phyloP scores from a whole-genome alignment of 2,888 invertebrate genomes.

The Cynaeus angustus region DNA sequence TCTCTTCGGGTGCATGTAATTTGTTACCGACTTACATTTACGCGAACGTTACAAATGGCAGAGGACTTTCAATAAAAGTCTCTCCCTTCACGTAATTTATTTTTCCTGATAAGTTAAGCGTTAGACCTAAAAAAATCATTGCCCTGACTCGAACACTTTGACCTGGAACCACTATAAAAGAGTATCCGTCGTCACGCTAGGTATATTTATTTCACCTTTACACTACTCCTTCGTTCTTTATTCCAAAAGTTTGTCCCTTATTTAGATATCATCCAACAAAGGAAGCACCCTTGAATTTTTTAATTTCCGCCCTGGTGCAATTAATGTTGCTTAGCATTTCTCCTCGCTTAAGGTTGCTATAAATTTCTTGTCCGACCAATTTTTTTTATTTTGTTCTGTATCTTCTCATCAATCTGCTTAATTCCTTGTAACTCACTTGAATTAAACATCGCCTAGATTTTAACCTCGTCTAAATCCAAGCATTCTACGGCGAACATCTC shows the following conservation, averaged over 20 bases:
- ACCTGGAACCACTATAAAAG: conserved; percentile 32
- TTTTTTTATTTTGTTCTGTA: no score
- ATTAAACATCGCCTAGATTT: conserved; percentile 30
- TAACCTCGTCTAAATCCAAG: conserved; percentile 30
- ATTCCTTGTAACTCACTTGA: conserved; percentile 39
- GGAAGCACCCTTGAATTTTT: no score
- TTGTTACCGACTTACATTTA: conserved; percentile 6
- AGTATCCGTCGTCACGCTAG: conserved; percentile 39
- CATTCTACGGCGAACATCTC: conserved; percentile 32
- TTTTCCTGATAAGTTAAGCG: conserved; percentile 23
- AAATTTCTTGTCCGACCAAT: no score
- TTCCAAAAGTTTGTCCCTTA: conserved; percentile 23
- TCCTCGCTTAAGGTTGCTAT: no score
- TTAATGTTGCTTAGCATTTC: background rate
- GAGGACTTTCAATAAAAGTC: conserved; percentile 27
- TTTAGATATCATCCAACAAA: conserved; percentile 26
- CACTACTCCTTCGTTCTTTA: conserved; percentile 17
- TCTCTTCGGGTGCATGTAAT: background rate
- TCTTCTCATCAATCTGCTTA: conserved; percentile 9
- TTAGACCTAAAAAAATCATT: conserved; percentile 27
- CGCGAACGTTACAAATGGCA: conserved; percentile 15
- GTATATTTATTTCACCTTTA: conserved; percentile 39
- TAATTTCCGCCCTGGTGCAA: background rate
- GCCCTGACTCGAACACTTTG: conserved; percentile 23
- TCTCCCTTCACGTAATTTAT: conserved; percentile 23